Conservation (phyloP, 2,113 vertebrate species). For the Montifringilla adamsi region DNA sequence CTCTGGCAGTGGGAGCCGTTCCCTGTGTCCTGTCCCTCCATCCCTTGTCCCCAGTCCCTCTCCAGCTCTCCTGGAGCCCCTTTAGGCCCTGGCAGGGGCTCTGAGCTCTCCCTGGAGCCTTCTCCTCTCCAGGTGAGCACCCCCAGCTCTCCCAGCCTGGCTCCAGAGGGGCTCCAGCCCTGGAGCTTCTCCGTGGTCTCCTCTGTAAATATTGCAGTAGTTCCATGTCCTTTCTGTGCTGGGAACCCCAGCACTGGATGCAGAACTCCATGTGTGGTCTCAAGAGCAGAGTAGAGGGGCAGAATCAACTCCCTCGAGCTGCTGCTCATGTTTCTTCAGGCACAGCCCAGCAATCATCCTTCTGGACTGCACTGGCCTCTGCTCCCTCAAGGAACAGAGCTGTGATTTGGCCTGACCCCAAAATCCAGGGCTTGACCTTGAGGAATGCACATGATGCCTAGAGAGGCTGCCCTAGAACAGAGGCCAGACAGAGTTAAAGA, state of each 20-base stretch:
- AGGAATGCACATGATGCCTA: not conserved
- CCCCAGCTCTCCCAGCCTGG: not conserved
- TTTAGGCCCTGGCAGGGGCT: not conserved
- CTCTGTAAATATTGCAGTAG: not conserved
- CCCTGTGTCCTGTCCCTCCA: not conserved
- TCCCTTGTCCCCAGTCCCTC: not conserved
- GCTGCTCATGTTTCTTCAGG: not conserved
- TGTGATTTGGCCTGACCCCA: not conserved
- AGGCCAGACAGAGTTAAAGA: not conserved
- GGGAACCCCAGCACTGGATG: not conserved
- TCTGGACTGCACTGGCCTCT: not conserved
- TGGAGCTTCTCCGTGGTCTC: accelerated
- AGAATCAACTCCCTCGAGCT: accelerated
- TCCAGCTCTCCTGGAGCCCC: not conserved
- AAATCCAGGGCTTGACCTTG: not conserved
- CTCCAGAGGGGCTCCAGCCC: not conserved
- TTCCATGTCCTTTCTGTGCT: too few species aligned
- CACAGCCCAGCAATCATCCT: not conserved
- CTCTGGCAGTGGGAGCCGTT: not conserved
- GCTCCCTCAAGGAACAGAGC: not conserved
- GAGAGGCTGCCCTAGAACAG: not conserved
- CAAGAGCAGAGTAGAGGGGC: accelerated
- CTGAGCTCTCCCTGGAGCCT: not conserved
- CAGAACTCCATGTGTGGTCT: not conserved
- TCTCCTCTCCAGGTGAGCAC: accelerated